Evolutionary conservation across 53 echinoderm and acorn worm species (phyloP).

Genomic region (Echinarachnius parma): DNA sequence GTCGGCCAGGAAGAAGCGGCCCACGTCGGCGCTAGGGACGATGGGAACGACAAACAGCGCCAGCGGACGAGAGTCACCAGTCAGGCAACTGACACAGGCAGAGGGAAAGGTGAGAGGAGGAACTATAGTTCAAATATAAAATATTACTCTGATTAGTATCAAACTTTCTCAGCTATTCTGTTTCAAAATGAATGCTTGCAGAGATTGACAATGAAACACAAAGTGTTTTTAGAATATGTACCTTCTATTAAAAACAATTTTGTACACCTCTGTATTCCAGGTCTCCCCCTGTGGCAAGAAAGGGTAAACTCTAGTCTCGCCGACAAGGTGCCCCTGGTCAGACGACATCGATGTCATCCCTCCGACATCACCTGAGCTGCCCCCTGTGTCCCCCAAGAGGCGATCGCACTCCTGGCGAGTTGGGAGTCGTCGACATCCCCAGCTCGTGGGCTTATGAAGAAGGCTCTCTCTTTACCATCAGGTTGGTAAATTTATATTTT

Average conservation of each 20-base stretch:
- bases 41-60: slow-evolving; percentile 28
- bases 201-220: too few relatives aligned
- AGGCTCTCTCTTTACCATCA: slow-evolving; percentile 20
- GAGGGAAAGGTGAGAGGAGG: slow-evolving; percentile 22
- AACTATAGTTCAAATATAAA: neutral
- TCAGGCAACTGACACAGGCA: neutral
- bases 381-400: neutral
- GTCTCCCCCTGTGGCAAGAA: slow-evolving; percentile 14
- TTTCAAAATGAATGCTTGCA: too few relatives aligned
- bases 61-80: slow-evolving; percentile 28
- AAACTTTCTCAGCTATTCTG: too few relatives aligned
- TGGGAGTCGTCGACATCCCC: slow-evolving; percentile 10
- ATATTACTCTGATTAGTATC: too few relatives aligned
- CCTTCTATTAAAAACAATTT: too few relatives aligned
- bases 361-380: neutral
- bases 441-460: slow-evolving; percentile 1
- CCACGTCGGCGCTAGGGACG: slow-evolving; percentile 34
- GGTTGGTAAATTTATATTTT: slow-evolving; percentile 15
- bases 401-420: slow-evolving; percentile 20
- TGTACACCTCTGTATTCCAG: slow-evolving; percentile 1
- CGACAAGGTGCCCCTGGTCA: neutral
- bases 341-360: slow-evolving; percentile 15
- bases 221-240: too few relatives aligned
- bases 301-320: neutral
- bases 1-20: slow-evolving; percentile 10